phyloP scores from a whole-genome alignment of 2,888 invertebrate species.

The Heliconius sara region DNA sequence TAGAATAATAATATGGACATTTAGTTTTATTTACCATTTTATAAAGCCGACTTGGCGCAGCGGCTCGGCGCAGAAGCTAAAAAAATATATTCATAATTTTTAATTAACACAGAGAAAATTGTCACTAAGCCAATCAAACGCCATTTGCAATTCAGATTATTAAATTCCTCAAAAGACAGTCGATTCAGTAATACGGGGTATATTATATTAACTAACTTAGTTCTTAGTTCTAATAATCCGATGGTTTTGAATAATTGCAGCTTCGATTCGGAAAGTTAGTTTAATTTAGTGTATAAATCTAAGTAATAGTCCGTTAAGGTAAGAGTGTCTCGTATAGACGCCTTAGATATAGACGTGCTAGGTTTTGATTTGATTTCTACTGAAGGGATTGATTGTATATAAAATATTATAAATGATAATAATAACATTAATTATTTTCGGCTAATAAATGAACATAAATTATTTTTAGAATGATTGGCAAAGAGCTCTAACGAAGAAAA shows the following conservation, averaged over 20 bases:
- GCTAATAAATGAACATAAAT: too few relatives aligned
- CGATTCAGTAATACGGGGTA: background rate
- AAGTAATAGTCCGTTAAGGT: background rate
- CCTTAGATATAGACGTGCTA: too few relatives aligned
- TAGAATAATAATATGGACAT: too few relatives aligned
- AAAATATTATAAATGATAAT: too few relatives aligned
- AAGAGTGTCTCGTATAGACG: too few relatives aligned
- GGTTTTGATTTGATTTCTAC: too few relatives aligned
- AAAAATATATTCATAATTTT: too few relatives aligned
- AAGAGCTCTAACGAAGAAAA: too few relatives aligned
- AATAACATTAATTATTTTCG: too few relatives aligned
- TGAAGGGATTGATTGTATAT: too few relatives aligned
- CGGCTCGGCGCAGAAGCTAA: background rate
- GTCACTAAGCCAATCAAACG: background rate
- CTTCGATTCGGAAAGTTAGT: slow-evolving; percentile 6
- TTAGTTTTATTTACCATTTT: too few relatives aligned
- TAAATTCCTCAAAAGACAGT: background rate
- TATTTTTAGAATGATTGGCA: too few relatives aligned
- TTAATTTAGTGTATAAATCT: background rate
- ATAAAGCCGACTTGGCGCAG: background rate
- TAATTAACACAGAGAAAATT: background rate
- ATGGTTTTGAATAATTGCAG: slow-evolving; percentile 13
- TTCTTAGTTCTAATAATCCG: slow-evolving; percentile 1
- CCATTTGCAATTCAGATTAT: background rate
- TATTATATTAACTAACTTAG: slow-evolving; percentile 15